phyloP scores from a whole-genome alignment of 2,113 vertebrate genomes.

The Orientallactaga bullata region DNA sequence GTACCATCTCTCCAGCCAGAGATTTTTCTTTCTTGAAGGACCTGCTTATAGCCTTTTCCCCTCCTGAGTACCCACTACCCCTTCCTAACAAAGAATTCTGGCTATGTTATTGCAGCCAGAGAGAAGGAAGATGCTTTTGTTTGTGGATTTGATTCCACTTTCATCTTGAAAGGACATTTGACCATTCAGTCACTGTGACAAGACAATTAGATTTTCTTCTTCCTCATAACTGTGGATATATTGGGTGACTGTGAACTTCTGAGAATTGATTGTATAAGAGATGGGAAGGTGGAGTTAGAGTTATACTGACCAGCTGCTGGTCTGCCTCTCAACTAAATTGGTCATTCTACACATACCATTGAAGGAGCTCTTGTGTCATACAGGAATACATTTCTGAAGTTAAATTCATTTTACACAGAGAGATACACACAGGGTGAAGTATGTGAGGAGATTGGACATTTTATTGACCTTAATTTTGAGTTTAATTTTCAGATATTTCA shows the following conservation, averaged over 20 bases:
- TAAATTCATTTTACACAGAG: slow-evolving; percentile 56
- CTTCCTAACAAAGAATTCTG: not conserved
- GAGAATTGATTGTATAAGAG: slow-evolving; percentile 22
- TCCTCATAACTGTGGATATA: not conserved
- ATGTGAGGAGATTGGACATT: not conserved
- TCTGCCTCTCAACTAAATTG: slow-evolving; percentile 54
- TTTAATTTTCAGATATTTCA: slow-evolving; percentile 51
- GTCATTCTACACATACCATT: not conserved
- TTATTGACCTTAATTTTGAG: slow-evolving; percentile 38
- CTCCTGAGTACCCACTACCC: not conserved
- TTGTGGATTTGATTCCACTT: not conserved
- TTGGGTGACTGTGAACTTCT: not conserved
- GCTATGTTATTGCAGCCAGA: not conserved
- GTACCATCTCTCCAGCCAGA: no score
- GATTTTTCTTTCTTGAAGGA: not conserved
- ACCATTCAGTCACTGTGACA: not conserved
- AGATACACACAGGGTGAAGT: slow-evolving; percentile 27
- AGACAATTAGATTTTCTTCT: not conserved
- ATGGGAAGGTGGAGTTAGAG: slow-evolving; percentile 24
- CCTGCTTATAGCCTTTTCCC: not conserved
- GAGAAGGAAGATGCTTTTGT: not conserved
- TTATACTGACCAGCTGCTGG: slow-evolving; percentile 54
- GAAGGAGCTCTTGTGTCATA: slow-evolving; percentile 64
- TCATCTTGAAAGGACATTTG: not conserved
- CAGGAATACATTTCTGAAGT: slow-evolving; percentile 62